Evolutionary conservation across 2,797 vertebrate genomes (phyloP).

Genomic region (Eleutherodactylus coqui): DNA sequence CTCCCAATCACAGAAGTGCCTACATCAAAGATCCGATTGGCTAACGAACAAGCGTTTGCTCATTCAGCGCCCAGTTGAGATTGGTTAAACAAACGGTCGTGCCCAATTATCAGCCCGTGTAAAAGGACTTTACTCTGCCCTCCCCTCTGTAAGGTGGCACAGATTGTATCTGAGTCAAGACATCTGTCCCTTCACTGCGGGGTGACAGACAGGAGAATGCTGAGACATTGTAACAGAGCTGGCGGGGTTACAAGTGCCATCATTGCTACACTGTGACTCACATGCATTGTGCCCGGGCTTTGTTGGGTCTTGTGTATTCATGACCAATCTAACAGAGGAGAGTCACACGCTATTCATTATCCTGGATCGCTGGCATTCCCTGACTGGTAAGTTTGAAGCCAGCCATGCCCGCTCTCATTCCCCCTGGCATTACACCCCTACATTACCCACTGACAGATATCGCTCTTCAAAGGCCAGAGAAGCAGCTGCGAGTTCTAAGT

Average conservation of each 20-base stretch:
- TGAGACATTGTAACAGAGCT: slow-evolving; percentile 18
- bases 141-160: neutral
- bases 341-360: neutral
- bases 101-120: no score
- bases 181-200: neutral
- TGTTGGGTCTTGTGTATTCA: neutral
- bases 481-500: slow-evolving; percentile 51
- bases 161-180: neutral
- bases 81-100: no score
- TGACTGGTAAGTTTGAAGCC: slow-evolving; percentile 19
- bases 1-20: no score
- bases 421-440: slow-evolving; percentile 16
- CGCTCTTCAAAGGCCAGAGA: slow-evolving; percentile 44
- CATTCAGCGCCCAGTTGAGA: no score
- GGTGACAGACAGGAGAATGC: neutral
- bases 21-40: no score
- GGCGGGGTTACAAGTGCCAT: neutral
- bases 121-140: neutral
- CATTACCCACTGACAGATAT: slow-evolving; percentile 38
- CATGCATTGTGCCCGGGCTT: neutral
- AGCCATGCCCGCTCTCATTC: slow-evolving; percentile 26
- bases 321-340: slow-evolving; percentile 16
- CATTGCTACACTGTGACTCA: slow-evolving; percentile 22
- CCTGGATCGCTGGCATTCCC: neutral
- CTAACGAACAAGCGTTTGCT: no score